Base-by-base conservation (phyloP, 2,888 invertebrate genomes). In the Ptilodon capucinus region DNA sequence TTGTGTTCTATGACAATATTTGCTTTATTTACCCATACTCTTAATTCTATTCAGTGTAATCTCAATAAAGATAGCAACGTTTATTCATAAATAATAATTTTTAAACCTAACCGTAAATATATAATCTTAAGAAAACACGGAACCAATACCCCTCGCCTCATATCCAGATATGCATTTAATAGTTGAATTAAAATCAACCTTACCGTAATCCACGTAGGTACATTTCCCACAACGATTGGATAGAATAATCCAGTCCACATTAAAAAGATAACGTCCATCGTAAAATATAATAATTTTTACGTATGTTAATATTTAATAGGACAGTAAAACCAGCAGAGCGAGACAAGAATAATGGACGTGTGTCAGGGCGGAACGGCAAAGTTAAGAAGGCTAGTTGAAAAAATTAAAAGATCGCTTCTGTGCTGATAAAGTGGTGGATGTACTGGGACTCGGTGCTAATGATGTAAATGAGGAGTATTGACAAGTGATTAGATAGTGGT, bases 251-350 rank as follows among this genome's bases (percentile, higher is more conserved):
- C 39, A 39, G 46, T 46, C 21, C 43, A 56, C 60, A 54, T 64
- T 50, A 60, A 45, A 58, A 56, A 64, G 66, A 56, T 60, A 56
- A 57, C 51, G 42, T 43, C 44, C 51, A 48, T 51, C 59, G 46
- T 64, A 61, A 66, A 64, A 65, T 59, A 57, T 64, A 59, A 66
- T 65, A 65, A 65, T 65, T 54, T 40, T 61, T 61, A 65, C 64
- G 58, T 66, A 66, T 66, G 67, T 64, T 65, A 76, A 82, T 81
- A 82, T 85, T 82, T 82, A 85, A 86, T 86, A 83, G 86, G 81
- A 87, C 81, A 84, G 81, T 79, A 79, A 77, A 83, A 54, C 62
- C 87, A 81, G 60, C 84, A 75, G 77, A 86, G 75, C 89, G 81
- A 64, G 58, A 68, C 80, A 64, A 66, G 63, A 57, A 80, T 86